phyloP scores from a whole-genome alignment of 2,888 invertebrate genomes.

The Laothoe populi region DNA sequence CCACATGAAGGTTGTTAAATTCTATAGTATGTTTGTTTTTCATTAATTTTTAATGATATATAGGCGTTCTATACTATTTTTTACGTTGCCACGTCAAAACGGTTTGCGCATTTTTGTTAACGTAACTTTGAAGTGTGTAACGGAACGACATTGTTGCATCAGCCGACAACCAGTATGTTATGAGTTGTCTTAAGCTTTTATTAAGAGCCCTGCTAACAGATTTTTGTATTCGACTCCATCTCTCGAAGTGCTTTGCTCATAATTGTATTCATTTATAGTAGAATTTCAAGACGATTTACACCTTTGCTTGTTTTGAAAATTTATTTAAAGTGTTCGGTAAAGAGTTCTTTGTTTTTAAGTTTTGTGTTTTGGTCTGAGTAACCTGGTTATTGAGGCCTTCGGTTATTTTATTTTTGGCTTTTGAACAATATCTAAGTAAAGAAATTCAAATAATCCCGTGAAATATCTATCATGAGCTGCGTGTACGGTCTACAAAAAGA shows the following conservation, averaged over 20 bases:
- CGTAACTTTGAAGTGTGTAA: conserved; percentile 4
- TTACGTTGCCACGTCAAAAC: conserved; percentile 20
- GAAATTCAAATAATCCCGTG: conserved; percentile 35
- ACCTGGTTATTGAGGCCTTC: conserved; percentile 59
- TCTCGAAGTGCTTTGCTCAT: neutral
- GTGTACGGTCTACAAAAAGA: conserved; percentile 55
- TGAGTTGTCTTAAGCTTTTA: neutral
- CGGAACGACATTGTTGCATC: conserved; percentile 31
- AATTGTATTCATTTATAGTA: neutral
- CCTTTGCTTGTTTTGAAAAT: neutral
- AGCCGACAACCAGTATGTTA: conserved; percentile 7
- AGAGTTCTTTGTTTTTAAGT: conserved; percentile 35
- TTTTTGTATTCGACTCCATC: neutral
- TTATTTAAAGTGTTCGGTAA: neutral
- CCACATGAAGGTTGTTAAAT: too few species aligned
- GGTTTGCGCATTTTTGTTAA: conserved; percentile 9
- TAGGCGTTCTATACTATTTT: neutral
- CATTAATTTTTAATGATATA: neutral
- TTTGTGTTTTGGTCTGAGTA: conserved; percentile 59
- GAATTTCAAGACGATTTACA: neutral
- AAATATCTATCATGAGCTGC: conserved; percentile 68
- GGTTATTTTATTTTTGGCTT: conserved; percentile 37
- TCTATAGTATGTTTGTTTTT: neutral
- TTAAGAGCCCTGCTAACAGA: neutral
- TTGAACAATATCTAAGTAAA: conserved; percentile 32